A percentile compares a stretch with the other conserved stretches of the same genome.
phyloP scores from a whole-genome alignment of 2,888 invertebrate species.

The Sinopyrophorus schimmeli region DNA sequence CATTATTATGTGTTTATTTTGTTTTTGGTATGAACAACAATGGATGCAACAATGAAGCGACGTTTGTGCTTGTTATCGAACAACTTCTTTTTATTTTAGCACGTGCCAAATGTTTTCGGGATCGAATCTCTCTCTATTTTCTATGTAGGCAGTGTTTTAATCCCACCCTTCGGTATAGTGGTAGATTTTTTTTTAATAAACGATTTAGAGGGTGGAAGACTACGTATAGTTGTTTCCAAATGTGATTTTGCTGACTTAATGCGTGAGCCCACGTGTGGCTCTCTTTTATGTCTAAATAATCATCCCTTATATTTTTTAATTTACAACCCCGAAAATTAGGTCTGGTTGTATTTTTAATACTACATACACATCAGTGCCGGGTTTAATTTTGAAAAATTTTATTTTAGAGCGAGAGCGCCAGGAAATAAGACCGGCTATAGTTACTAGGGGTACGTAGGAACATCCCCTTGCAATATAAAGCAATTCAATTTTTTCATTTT shows the following conservation, averaged over 20 bases:
- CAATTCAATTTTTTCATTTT: too few relatives aligned
- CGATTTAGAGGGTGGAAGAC: constrained; percentile 15
- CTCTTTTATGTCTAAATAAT: constrained; percentile 23
- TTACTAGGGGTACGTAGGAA: too few relatives aligned
- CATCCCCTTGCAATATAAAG: too few relatives aligned
- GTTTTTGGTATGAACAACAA: constrained; percentile 36
- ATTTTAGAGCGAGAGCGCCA: too few relatives aligned
- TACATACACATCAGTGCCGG: too few relatives aligned
- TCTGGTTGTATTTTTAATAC: constrained; percentile 12
- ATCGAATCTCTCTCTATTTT: constrained; percentile 15
- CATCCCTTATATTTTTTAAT: constrained; percentile 21
- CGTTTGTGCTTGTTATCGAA: constrained; percentile 25
- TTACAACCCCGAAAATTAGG: constrained; percentile 20
- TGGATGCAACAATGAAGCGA: constrained; percentile 31
- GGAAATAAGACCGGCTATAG: too few relatives aligned
- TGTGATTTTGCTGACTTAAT: constrained; percentile 28
- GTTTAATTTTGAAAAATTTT: too few relatives aligned
- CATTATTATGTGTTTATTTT: constrained; percentile 40
- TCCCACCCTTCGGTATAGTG: constrained; percentile 12
- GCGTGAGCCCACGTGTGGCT: constrained; percentile 25
- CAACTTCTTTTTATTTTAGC: constrained; percentile 20
- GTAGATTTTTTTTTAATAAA: constrained; percentile 10
- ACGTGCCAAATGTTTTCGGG: constrained; percentile 29
- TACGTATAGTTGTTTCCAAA: constrained; percentile 15
- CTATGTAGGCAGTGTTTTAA: constrained; percentile 18